Base-by-base conservation (phyloP, 2,888 invertebrate species). In the Aethes cnicana region DNA sequence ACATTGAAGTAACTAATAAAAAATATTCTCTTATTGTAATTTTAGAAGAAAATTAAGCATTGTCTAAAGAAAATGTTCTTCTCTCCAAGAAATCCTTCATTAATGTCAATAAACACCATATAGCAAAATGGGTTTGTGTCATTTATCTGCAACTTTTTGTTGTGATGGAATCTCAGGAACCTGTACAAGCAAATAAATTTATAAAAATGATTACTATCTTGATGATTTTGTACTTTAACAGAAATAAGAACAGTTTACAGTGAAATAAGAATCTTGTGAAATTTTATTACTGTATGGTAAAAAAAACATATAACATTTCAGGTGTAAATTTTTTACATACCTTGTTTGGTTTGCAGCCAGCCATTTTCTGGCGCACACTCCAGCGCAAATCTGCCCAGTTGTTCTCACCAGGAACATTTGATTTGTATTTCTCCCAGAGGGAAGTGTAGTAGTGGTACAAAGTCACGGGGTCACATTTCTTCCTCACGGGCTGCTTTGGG, bases 361-460 rank as follows among this genome's bases (percentile, higher is more conserved):
- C 87, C 89, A 94, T 92, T 78, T 92, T 93, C 68, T 94, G 92
- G 41, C 95, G 85, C 8, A 95, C 90, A 59, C 91, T 91, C 94
- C 94, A 94, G 55, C 95, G 90, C 14, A 95, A 69, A 21, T 93
- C 92, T 0, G 91, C 74, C 81, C 94, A 93, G 49, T 91, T 81
- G 62, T 93, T 92, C 74, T 94, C 94, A 5, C 95, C 95, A 0
- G 95, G 95, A 18, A 95, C 91, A 75, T 91, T 90, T 0, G 84
- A 59, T 65, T 94, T 94, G 56, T 94, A 92, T 66, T 93, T 92
- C 14, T 92, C 92, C 96, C 96, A 96, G 63, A 93, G 85, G 21
- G 91, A 86, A 62, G 93, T 92, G 69, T 96, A 96, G 63, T 94
- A 92, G 60, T 95, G 95, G 68, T 95, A 96, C 11, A 95, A 79